A percentile compares a stretch with the other conserved stretches of the same genome.
These are phyloP conservation scores for Hypsibius dujardini DNA, from an alignment of 1,140 invertebrate species.

Conservation along the genomic window DNA sequence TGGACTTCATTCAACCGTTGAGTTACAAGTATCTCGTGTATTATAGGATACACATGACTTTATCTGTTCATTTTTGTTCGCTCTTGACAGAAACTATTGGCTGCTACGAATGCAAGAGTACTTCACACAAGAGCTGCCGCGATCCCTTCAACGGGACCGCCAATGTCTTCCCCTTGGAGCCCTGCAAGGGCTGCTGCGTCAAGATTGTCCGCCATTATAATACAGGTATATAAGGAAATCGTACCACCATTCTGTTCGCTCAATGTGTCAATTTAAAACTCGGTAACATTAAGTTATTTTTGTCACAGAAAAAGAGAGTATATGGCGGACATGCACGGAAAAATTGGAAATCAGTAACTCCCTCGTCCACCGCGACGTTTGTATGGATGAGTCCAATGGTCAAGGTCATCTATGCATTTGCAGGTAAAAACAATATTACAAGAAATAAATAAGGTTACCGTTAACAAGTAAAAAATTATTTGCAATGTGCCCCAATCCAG, in stretches of 20 bases:
- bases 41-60: too few species aligned
- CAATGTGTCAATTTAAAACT: conserved; percentile 14
- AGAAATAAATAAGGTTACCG: too few species aligned
- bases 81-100: conserved; percentile 37
- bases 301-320: conserved; percentile 61
- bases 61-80: background rate
- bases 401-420: conserved; percentile 94
- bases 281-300: conserved; percentile 3
- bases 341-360: conserved; percentile 84
- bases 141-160: conserved; percentile 82
- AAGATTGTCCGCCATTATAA: conserved; percentile 77
- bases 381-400: conserved; percentile 90
- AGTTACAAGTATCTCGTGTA: too few species aligned
- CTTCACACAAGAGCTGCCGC: conserved; percentile 64
- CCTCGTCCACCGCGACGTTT: conserved; percentile 83
- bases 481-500: too few species aligned
- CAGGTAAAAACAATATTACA: conserved; percentile 35
- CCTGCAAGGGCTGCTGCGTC: conserved; percentile 77
- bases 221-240: conserved; percentile 47
- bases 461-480: too few species aligned
- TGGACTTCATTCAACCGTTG: too few species aligned
- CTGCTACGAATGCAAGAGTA: conserved; percentile 81
- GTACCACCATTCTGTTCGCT: background rate
- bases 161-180: conserved; percentile 61
- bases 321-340: conserved; percentile 70